phyloP scores from a whole-genome alignment of 2,888 invertebrate species.

The Xestobium rufovillosum region DNA sequence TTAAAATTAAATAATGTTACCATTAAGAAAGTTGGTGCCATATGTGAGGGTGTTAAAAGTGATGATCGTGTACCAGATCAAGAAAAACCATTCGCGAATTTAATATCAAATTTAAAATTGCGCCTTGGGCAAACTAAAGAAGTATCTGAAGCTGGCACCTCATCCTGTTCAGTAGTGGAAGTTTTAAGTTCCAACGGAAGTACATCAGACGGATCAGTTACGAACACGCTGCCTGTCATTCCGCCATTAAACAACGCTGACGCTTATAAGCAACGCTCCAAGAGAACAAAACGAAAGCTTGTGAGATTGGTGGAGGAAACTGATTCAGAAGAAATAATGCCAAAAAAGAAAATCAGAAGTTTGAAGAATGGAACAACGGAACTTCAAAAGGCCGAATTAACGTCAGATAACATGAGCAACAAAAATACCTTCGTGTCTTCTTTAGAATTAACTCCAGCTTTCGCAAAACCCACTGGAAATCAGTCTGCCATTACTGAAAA shows the following conservation, averaged over 20 bases:
- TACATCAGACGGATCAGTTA: too few relatives aligned
- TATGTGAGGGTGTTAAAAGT: not conserved
- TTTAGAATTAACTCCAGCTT: conserved; percentile 7
- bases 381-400: conserved; percentile 4
- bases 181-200: too few relatives aligned
- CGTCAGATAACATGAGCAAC: not conserved
- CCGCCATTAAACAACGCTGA: not conserved
- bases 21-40: not conserved
- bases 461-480: too few relatives aligned
- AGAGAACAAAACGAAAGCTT: conserved; percentile 1
- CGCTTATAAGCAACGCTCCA: conserved; percentile 1
- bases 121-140: not conserved
- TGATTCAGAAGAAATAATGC: conserved; percentile 6
- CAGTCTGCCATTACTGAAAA: too few relatives aligned
- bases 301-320: not conserved
- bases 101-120: too few relatives aligned
- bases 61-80: too few relatives aligned
- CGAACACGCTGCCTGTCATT: too few relatives aligned
- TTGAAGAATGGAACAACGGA: not conserved
- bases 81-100: too few relatives aligned
- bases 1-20: not conserved
- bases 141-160: conserved; percentile 1
- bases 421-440: conserved; percentile 8
- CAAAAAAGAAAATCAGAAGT: conserved; percentile 6
- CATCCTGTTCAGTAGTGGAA: too few relatives aligned